Base-by-base conservation (phyloP, 2,797 vertebrate species). In the Enteromius treurensis region DNA sequence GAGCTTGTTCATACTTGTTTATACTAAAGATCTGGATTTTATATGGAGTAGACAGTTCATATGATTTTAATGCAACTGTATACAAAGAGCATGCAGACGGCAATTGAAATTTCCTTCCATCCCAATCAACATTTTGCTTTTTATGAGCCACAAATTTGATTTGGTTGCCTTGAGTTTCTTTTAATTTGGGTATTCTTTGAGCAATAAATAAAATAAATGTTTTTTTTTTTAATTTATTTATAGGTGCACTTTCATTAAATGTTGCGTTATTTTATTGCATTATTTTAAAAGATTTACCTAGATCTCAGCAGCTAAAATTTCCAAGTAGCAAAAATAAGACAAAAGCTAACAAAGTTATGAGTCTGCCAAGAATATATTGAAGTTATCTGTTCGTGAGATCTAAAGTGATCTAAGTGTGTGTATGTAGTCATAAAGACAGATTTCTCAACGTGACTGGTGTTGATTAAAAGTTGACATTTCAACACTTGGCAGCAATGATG, bases 401-500 rank as follows among this genome's bases (percentile, higher is more conserved):
- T 78, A 40, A 62, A 60, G 53, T 71, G 51, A 71, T 78, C 75
- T 77, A 67, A 76, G 71, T 42, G 19, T 73, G 53, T 71, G 53
- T 37, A 11, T 7, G 15, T 51, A 78, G 75, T 83, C 67, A 83
- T 51, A 64, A 83, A 70, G 55, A 62, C 75, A 26, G 40, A 83
- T 62, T 71, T 78, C 15, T 77, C 42, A 64, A 62, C 7, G 15
- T 83, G 67, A 83, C 82, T 77, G 74, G 64, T 77, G 65, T 79
- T 83, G 75, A 79, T 83, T 83, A 83, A 83, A 83, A 77, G 75
- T 83, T 83, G 82, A 79, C 51, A 71, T 83, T 78, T 83, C 76
- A 83, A 92, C 91, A 91, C 89, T 90, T 85, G 82, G 82, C 53
- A 78, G 53, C 40, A n/a, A 71, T 62, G 67, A 83, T 83, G 82